Percentiles rank a stretch among this genome's conserved stretches.
These are phyloP conservation scores for Chelonoidis abingdonii DNA, from an alignment of 2,113 vertebrate species.

Conservation along the genomic window DNA sequence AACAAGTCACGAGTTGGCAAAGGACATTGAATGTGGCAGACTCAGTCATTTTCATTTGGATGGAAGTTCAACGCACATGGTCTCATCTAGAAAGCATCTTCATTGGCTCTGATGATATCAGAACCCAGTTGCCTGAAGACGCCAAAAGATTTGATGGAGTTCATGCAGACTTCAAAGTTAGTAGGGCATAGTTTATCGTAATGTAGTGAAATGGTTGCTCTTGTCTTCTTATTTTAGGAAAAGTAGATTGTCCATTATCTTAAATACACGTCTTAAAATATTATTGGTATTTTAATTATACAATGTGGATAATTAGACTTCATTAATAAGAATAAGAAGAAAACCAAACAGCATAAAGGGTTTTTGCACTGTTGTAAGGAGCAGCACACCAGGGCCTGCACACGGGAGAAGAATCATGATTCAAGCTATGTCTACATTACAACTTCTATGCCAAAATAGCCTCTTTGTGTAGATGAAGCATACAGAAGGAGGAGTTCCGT, in stretches of 20 bases:
- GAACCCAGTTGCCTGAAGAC: slow-evolving; percentile 79
- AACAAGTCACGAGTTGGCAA: slow-evolving; percentile 82
- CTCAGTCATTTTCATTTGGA: slow-evolving; percentile 82
- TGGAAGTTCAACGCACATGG: slow-evolving; percentile 85
- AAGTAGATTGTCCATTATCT: neutral
- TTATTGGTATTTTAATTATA: neutral
- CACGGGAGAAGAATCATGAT: neutral
- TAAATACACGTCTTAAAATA: neutral
- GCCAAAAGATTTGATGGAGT: slow-evolving; percentile 76
- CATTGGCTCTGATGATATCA: slow-evolving; percentile 83
- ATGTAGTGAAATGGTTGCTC: neutral
- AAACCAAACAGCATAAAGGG: neutral
- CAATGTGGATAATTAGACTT: neutral
- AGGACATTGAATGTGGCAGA: slow-evolving; percentile 81
- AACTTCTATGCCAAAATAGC: neutral
- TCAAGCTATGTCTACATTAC: neutral
- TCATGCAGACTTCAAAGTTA: slow-evolving; percentile 87
- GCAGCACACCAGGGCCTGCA: neutral
- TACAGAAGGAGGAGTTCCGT: no score
- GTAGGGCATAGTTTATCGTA: neutral
- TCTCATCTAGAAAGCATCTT: slow-evolving; percentile 88
- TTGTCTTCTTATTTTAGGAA: neutral
- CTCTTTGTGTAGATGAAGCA: neutral
- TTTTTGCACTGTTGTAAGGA: neutral
- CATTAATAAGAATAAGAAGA: neutral